Base-by-base conservation (phyloP, 2,797 vertebrate genomes). In the Paratrypauchen microcephalus region DNA sequence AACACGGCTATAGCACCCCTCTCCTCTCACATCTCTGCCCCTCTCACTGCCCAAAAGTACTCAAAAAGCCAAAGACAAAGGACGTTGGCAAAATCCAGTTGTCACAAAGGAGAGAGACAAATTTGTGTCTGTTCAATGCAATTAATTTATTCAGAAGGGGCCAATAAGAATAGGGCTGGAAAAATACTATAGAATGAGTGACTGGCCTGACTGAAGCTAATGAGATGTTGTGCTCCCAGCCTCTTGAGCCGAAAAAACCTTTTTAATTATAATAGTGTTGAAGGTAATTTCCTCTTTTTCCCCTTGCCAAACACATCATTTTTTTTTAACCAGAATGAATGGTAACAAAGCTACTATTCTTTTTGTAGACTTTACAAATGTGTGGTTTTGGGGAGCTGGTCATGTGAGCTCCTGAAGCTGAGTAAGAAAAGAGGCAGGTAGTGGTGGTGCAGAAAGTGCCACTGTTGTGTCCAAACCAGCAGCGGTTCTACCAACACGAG, bases 271-370 rank as follows among this genome's bases (percentile, higher is more conserved):
- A 87, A 87, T 85, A 78, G 82, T 45, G 75, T 80, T 87, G 86
- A 93, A 87, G 89, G 80, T 90, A 81, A 87, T 91, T 94, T 91
- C 89, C 91, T 91, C 82, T 59, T 72, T 73, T 69, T 52, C 13
- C 28, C 66, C 28, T 45, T 28, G 65, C 56, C 24, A 82, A 87
- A 91, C 84, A 93, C 94, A 91, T 92, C 82, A 83, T 91, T 92
- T 89, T 94, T 92, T 89, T 94, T 86, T 92, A 89, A 82, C 87
- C 90, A 85, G 87, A 94, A 91, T 63, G 75, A 83, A 86, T 89
- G 85, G 84, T 92, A 94, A 96, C 92, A 96, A 94, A 95, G 94
- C 92, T 88, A 90, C 93, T 94, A 95, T 96, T 95, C 94, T 95
- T 94, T 94, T 93, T 85, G 91, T 93, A 88, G 85, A 89, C 82